Evolutionary conservation across 2,113 vertebrate species (phyloP), one percentile per base, ranked within the genome.

Genomic region (Ammodramus savannarum): DNA sequence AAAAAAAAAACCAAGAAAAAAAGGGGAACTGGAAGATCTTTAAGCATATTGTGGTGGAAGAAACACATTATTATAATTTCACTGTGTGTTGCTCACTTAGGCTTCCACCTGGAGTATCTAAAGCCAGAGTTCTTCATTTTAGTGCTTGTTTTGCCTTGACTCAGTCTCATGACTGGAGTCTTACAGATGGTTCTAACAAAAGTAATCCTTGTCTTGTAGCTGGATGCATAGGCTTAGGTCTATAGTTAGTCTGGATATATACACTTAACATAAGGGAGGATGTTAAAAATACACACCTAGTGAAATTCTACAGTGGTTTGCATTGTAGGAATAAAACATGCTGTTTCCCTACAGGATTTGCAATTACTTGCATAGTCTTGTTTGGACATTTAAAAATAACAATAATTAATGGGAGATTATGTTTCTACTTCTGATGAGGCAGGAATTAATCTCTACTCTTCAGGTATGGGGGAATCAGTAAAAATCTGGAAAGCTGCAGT

Each of bases 401-500:
- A 25, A 11, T 80, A 43, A 49, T 74, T 95, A 46, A 34, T 93
- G 61, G 43, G 67, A 91, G 48, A 57, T 52, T 29, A 43, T 76
- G 21, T 82, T 87, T 91, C 77, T 91, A 19, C 44, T 89, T 84
- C 51, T 73, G 89, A 66, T 54, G 59, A 93, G 69, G 43, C 79
- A 83, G 62, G 46, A 82, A 89, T 85, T 94, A 38, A 38, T 34
- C 76, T 87, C 58, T 93, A 26, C 84, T 86, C 15, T 94, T 93
- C 0, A 1, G 4, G 4, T 29, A 20, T 11, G 8, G 7, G 3
- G 14, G 10, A 54, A 65, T 93, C 72, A 77, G 38, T 62, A 75
- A 88, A 97, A 91, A 86, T 93, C 68, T 90, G 67, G 46, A 88
- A 79, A 85, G 79, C 79, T 90, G 54, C 36, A 84, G 14, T 94